Percentiles rank a stretch among this genome's conserved stretches.
phyloP scores from a whole-genome alignment of 35 echinoderm and acorn worm genomes.

The Hemicentrotus pulcherrimus region DNA sequence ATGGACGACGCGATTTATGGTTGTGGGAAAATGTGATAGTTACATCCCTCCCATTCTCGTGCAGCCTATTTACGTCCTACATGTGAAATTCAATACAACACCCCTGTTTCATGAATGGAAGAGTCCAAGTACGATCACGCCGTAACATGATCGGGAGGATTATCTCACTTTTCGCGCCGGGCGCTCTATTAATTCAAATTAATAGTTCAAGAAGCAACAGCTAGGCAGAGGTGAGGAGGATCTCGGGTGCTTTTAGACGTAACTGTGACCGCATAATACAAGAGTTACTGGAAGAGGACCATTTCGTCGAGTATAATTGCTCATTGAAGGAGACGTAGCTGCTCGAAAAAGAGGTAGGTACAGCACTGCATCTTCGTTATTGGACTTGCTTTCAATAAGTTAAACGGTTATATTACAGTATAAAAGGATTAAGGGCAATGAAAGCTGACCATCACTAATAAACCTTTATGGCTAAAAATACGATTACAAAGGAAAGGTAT shows the following conservation, averaged over 20 bases:
- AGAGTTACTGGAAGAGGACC: background rate
- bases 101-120: background rate
- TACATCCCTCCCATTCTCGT: too few species aligned
- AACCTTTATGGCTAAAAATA: too few species aligned
- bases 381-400: too few species aligned
- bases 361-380: too few species aligned
- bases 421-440: too few species aligned
- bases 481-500: too few species aligned
- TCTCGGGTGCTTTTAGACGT: background rate
- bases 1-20: background rate
- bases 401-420: too few species aligned
- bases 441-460: too few species aligned
- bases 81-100: background rate
- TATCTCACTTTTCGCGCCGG: background rate
- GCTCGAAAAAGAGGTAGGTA: too few species aligned
- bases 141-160: background rate
- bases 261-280: background rate
- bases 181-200: conserved; percentile 14
- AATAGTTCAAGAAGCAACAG: conserved; percentile 1
- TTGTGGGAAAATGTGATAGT: background rate
- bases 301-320: background rate
- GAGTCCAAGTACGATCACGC: background rate
- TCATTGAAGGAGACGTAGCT: background rate
- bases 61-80: too few species aligned
- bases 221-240: background rate